Evolutionary conservation across 2,888 invertebrate genomes (phyloP).

Genomic region (Stegana nigrithorax): DNA sequence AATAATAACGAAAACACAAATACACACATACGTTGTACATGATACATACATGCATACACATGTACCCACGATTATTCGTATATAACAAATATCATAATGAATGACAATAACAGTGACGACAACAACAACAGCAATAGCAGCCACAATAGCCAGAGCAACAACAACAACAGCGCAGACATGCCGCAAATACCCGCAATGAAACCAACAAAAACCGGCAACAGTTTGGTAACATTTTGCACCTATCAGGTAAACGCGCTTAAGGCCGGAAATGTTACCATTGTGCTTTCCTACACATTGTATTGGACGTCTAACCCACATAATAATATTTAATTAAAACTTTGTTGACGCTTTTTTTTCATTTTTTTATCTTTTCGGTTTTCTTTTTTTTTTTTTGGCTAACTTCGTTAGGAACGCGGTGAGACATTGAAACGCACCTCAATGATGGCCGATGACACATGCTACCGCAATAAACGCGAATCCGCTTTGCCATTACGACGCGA

Average conservation of each 20-base stretch:
- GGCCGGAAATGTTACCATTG: neutral
- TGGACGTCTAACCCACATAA: neutral
- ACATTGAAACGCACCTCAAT: conserved; percentile 64
- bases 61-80: conserved; percentile 7
- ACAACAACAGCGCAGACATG: neutral
- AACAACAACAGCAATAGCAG: conserved; percentile 16
- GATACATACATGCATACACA: neutral
- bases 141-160: too few relatives aligned
- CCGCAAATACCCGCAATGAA: conserved; percentile 43
- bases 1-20: too few relatives aligned
- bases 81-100: neutral
- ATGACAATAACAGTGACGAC: neutral
- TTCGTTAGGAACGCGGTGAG: conserved; percentile 66
- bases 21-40: too few relatives aligned
- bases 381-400: too few relatives aligned
- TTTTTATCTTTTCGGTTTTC: too few relatives aligned
- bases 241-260: conserved; percentile 51
- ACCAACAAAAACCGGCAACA: conserved; percentile 52
- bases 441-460: conserved; percentile 65
- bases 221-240: conserved; percentile 60
- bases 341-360: too few relatives aligned
- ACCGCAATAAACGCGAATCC: conserved; percentile 52
- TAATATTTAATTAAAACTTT: too few relatives aligned
- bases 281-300: neutral
- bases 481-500: too few relatives aligned